These are phyloP conservation scores for Cenopis cana DNA, from an alignment of 2,888 invertebrate genomes.

Conservation along the genomic window DNA sequence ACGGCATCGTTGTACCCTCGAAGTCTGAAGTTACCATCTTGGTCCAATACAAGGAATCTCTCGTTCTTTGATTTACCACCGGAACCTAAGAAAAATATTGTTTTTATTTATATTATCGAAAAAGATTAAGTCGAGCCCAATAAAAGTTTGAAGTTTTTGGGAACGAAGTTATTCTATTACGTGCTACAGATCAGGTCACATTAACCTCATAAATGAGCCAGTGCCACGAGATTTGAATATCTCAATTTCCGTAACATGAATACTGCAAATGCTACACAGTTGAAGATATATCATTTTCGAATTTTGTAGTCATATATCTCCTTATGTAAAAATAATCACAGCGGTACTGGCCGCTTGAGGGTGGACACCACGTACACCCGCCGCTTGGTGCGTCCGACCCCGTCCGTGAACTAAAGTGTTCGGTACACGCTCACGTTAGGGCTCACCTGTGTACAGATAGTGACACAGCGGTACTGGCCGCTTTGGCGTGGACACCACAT, in stretches of 20 bases:
- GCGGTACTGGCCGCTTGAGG: conserved; percentile 95
- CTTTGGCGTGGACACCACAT: conserved; percentile 96
- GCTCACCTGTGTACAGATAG: conserved; percentile 92
- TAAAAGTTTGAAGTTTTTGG: no score
- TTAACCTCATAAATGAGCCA: no score
- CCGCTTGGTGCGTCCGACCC: conserved; percentile 95
- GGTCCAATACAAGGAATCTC: conserved; percentile 91
- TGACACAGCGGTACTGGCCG: conserved; percentile 98
- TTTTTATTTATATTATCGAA: no score
- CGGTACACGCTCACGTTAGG: no score
- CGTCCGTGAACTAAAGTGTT: conserved; percentile 94
- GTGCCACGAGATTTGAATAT: no score
- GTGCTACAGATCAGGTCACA: no score
- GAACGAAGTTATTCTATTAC: no score
- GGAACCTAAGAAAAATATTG: conserved; percentile 67
- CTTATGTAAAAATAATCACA: conserved; percentile 97
- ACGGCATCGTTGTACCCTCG: conserved; percentile 87
- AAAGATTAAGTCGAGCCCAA: no score
- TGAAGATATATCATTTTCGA: no score
- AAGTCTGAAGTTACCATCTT: conserved; percentile 89
- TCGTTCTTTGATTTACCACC: conserved; percentile 91
- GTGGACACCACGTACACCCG: conserved; percentile 98
- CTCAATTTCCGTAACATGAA: no score
- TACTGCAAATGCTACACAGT: no score
- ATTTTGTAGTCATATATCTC: no score